phyloP scores from a whole-genome alignment of 2,113 vertebrate genomes.

The Bettongia penicillata region DNA sequence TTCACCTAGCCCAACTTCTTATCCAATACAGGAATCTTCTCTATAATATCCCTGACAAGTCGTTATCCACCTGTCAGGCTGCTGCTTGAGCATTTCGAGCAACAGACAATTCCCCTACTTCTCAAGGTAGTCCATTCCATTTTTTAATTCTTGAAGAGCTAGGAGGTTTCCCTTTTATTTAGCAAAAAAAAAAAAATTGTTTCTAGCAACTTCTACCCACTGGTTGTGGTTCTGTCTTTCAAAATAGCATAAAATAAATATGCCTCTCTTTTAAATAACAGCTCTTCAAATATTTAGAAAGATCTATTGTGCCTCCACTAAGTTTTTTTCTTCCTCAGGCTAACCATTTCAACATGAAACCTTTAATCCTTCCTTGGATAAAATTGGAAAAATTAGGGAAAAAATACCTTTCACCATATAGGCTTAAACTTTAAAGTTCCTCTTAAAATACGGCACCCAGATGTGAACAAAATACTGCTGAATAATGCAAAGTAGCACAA shows the following conservation, averaged over 20 bases:
- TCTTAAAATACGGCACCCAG: background rate
- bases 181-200: background rate
- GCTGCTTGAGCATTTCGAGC: background rate
- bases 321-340: background rate
- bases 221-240: background rate
- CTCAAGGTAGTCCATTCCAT: background rate
- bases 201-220: background rate
- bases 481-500: background rate
- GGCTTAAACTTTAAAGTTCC: background rate
- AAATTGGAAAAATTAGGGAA: background rate
- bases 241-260: background rate
- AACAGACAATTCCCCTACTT: background rate
- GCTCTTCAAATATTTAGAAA: background rate
- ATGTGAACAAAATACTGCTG: background rate
- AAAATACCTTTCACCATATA: background rate
- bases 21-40: background rate
- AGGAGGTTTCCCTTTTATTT: background rate
- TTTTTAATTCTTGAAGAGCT: background rate
- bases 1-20: background rate
- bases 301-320: background rate
- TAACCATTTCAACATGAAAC: background rate
- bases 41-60: background rate
- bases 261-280: background rate
- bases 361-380: background rate
- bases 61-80: no score